Evolutionary conservation across 2,888 invertebrate genomes (phyloP), one percentile per base, ranked within the genome.

Genomic region (Eilema caniola): DNA sequence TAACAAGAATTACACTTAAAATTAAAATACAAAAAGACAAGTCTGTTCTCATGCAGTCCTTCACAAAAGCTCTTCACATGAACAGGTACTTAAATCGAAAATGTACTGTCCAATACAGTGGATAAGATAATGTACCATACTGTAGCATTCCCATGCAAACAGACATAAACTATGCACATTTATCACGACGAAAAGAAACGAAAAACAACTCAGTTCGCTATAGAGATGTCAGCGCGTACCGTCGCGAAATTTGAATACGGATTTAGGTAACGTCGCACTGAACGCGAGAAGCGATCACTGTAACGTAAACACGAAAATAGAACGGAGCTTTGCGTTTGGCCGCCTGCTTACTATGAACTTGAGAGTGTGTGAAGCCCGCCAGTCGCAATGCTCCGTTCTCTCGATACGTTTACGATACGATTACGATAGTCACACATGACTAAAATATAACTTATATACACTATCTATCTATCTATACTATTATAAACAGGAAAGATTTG

Each of bases 231-330:
- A 81, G 68, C 53, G 63, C 25, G 65, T 47, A 72, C 70, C 68
- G 70, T 73, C 73, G 76, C 81, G 71, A 80, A 78, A 81, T 81
- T 82, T 81, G 77, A 81, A 81, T 81, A 80, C 75, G 66, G 67
- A 56, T 69, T 66, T 20, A 60, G 31, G 20, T n/a, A 41, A 25
- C 24, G 60, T 60, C 37, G 3, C 59, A 33, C 1, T 59, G 25
- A 60, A 25, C 16, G 66, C 59, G 41, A 66, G n/a, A 33, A 66
- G 37, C 33, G 66, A 25, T 37, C 31, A 12, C 0, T 4, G 2
- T n/a, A n/a, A n/a, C n/a, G n/a, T n/a, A 5, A 16, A 11, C 5
- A 0, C 3, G 4, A 59, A 25, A 25, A 7, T 16, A 24, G 28
- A 2, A 25, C n/a, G n/a, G n/a, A n/a, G n/a, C n/a, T n/a, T n/a